Base-by-base conservation (phyloP, 2,113 vertebrate species). In the Tychaedon coryphoeus region DNA sequence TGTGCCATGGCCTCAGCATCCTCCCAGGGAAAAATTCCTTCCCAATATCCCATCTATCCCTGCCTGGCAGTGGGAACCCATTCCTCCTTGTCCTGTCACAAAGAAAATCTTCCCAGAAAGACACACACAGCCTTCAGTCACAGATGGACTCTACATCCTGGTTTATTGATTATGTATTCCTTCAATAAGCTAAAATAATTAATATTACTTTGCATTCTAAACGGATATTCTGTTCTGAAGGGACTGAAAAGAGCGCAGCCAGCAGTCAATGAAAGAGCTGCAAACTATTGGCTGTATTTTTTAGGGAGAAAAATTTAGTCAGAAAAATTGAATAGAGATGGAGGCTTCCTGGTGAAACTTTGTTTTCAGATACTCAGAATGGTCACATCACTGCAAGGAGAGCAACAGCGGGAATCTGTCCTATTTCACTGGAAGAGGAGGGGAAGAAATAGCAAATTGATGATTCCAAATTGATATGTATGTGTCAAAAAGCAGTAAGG, bases 31-130 rank as follows among this genome's bases (percentile, higher is more conserved):
- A 58, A 5, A 60, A 67, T n/a, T 51, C n/a, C 19, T 53, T 3
- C 36, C 47, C n/a, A 40, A 22, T 3, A 10, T 67, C 38, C 45
- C n/a, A 38, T 6, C 45, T 0, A 34, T 0, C 25, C 3, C 33
- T 45, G 20, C 53, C 38, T 74, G 33, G 24, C 53, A 60, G 2
- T 24, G 40, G 13, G 24, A 60, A 38, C 1, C 9, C 61, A 25
- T 40, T 75, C 19, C 9, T 38, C 12, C 9, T 25, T 26, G 11
- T 53, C 14, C 47, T 47, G 13, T 40, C 62, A 24, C 36, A 64
- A 42, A 71, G 47, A 75, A 82, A 88, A 75, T 16, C 28, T 38
- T 53, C 74, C 65, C 76, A 16, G 61, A 76, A 66, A 50, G 10
- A 45, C 25, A 8, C 16, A 28, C 5, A 40, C 9, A 34, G 9